Evolutionary conservation across 2,888 invertebrate species (phyloP).

Genomic region (Saturnia japonica): DNA sequence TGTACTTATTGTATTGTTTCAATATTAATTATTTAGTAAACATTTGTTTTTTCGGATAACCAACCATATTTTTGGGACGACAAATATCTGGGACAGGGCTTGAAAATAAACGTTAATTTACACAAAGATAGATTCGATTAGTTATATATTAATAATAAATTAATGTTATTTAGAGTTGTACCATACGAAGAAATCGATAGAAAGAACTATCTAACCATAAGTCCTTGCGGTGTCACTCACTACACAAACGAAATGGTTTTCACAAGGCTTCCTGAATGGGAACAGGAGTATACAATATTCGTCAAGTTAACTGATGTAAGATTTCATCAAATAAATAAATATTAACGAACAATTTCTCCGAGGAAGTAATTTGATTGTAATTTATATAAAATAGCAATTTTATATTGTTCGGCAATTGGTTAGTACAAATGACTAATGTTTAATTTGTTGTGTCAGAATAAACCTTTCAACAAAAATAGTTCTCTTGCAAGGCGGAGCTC

Average conservation of each 20-base stretch:
- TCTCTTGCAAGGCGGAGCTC: too few species aligned
- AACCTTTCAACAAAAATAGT: too few species aligned
- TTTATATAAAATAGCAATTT: too few species aligned
- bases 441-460: too few species aligned
- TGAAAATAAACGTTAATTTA: background rate
- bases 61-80: too few species aligned
- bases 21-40: too few species aligned
- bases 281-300: slow-evolving; percentile 91
- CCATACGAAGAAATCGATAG: slow-evolving; percentile 86
- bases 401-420: too few species aligned
- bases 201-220: slow-evolving; percentile 90
- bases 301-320: slow-evolving; percentile 87
- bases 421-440: too few species aligned
- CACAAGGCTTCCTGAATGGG: slow-evolving; percentile 90
- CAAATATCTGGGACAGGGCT: too few species aligned
- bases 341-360: too few species aligned
- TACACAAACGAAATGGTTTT: slow-evolving; percentile 89
- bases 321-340: background rate
- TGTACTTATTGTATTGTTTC: too few species aligned
- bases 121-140: background rate
- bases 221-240: slow-evolving; percentile 91
- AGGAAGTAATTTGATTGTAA: background rate
- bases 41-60: too few species aligned
- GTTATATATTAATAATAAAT: background rate
- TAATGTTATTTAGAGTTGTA: slow-evolving; percentile 82